Conservation (phyloP, 2,888 invertebrate genomes). For the Petrophora chlorosata region DNA sequence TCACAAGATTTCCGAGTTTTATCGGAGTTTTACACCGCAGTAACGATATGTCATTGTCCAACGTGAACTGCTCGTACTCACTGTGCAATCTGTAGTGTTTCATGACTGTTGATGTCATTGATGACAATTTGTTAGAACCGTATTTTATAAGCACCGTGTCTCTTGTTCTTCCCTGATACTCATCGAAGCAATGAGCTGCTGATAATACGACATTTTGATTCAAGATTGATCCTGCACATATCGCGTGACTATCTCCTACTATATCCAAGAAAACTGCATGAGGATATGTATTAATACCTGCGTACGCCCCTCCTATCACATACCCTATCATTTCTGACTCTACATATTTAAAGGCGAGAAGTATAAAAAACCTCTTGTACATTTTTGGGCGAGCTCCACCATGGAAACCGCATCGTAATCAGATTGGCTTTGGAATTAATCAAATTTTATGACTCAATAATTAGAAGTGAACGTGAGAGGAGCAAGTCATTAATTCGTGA, state of each 20-base stretch:
- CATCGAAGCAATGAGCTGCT: slow-evolving; percentile 27
- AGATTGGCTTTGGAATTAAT: slow-evolving; percentile 12
- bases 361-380: slow-evolving; percentile 1
- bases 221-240: slow-evolving; percentile 33
- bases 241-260: not conserved
- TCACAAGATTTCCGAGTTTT: not conserved
- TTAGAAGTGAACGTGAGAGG: not conserved
- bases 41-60: slow-evolving; percentile 2
- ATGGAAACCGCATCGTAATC: slow-evolving; percentile 1
- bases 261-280: slow-evolving; percentile 9
- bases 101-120: not conserved
- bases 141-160: slow-evolving; percentile 3
- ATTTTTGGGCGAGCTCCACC: not conserved
- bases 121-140: not conserved
- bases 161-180: slow-evolving; percentile 6
- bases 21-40: not conserved
- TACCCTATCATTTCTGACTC: not conserved
- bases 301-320: slow-evolving; percentile 4
- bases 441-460: slow-evolving; percentile 12
- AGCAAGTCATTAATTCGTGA: not conserved
- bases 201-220: slow-evolving; percentile 14
- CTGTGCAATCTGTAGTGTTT: slow-evolving; percentile 8
- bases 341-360: slow-evolving; percentile 1
- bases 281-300: slow-evolving; percentile 2
- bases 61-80: not conserved